Base-by-base conservation (phyloP, 1,140 invertebrate genomes). In the Trichonephila clavata region DNA sequence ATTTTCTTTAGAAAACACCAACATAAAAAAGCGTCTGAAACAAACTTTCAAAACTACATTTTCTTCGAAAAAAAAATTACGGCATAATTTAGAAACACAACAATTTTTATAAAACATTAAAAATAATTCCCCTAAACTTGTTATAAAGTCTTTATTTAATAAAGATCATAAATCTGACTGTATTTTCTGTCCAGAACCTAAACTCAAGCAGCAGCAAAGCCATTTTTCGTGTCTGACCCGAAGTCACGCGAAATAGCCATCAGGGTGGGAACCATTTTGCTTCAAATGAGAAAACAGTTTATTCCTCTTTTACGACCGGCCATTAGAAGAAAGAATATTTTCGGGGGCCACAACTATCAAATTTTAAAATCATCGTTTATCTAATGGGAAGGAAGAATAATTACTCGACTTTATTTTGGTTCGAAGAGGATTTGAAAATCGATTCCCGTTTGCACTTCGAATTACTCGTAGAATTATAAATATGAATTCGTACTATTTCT, bases 281-380 rank as follows among this genome's bases (percentile, higher is more conserved):
- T 77, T 77, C 68, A n/a, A 77, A 77, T 6, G 8, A 16, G 32
- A 27, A 24, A 18, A 77, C 27, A 18, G 16, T 77, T 77, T 77
- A 77, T 77, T 77, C 68, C 14, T 32, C 27, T 77, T 32, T 77
- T 32, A 77, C 68, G 68, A 16, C 68, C 32, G 68, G 6, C 32
- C 32, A 77, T 77, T 20, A 77, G 68, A 32, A 77, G 18, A 77
- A 16, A 32, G 27, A 77, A 71, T 24, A 71, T 71, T 71, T 71
- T 4, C 14, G 16, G 68, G 32, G 5, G 8, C 4, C 18, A 16
- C 27, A 77, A 18, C 68, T 77, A 77, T 32, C 32, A 77, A 77
- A 77, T 77, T 77, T 77, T 77, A 77, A 77, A 77, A 77, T 77
- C 68, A 77, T 77, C 68, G 32, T 77, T 77, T 39, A 77, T 77